Percentiles rank a stretch among this genome's conserved stretches.
Conservation (phyloP, 1,140 invertebrate genomes). For the Pseudomyrmex gracilis region DNA sequence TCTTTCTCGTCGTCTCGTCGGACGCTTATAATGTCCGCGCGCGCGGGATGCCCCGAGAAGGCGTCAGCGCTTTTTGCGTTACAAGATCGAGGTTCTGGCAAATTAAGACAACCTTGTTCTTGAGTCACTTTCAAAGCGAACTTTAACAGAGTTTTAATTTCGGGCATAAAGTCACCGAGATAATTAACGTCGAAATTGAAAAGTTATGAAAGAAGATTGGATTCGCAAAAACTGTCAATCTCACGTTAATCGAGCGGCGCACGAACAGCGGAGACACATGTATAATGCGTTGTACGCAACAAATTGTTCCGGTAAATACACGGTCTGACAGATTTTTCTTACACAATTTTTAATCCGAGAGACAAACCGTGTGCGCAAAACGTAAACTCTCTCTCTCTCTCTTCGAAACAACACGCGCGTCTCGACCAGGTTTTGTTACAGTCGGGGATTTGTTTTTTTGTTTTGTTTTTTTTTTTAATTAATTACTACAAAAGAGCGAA, state of each 20-base stretch:
- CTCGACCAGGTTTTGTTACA: not conserved
- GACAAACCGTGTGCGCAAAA: not conserved
- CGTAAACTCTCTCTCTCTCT: constrained; percentile 19
- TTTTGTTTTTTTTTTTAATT: no score
- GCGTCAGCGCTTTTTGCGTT: constrained; percentile 49
- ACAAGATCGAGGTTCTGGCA: constrained; percentile 56
- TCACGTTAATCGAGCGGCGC: constrained; percentile 15
- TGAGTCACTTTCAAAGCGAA: constrained; percentile 39
- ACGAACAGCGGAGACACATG: not conserved
- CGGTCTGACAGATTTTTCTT: no score
- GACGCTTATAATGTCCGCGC: constrained; percentile 36
- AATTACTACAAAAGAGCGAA: constrained; percentile 6
- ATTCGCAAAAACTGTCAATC: not conserved
- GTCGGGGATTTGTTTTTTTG: not conserved
- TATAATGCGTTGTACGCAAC: not conserved
- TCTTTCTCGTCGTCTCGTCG: constrained; percentile 32
- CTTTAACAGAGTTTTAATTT: constrained; percentile 45
- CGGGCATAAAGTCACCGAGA: constrained; percentile 18
- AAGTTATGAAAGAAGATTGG: constrained; percentile 25
- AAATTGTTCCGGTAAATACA: no score
- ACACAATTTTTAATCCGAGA: no score
- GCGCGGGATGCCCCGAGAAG: constrained; percentile 43
- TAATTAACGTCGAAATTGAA: constrained; percentile 51
- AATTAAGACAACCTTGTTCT: constrained; percentile 57
- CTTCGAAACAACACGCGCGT: not conserved